Conservation (phyloP, 2,888 invertebrate genomes). For the Meta bourneti region DNA sequence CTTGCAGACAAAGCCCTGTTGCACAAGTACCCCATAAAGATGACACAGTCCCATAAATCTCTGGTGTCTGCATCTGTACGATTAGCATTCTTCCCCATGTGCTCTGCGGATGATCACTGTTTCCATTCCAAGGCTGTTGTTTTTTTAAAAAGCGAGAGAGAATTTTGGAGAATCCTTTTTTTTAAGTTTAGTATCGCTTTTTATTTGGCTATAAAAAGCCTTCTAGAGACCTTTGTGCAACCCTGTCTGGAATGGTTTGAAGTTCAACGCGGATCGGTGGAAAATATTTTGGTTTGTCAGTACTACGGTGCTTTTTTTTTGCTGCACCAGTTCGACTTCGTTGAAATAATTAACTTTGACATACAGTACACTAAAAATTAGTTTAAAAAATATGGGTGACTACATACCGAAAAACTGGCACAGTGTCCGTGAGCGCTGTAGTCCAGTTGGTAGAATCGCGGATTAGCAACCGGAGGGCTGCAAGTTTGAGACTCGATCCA, state of each 20-base stretch:
- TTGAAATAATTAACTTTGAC: no score
- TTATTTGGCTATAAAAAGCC: not conserved
- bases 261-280: not conserved
- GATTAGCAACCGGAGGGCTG: no score
- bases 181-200: not conserved
- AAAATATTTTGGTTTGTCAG: no score
- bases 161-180: not conserved
- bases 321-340: no score
- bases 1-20: conserved; percentile 52
- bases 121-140: not conserved
- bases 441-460: no score
- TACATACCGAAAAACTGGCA: no score
- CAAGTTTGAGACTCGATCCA: no score
- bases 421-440: no score
- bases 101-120: not conserved
- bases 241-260: not conserved
- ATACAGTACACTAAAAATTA: no score
- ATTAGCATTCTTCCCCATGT: conserved; percentile 8
- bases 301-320: no score
- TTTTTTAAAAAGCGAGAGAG: not conserved
- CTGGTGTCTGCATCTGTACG: not conserved
- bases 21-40: conserved; percentile 47
- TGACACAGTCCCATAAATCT: conserved; percentile 24
- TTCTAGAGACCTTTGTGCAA: not conserved
- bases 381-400: no score